Conservation (phyloP, 2,113 vertebrate species). For the Acanthochromis polyacanthus region DNA sequence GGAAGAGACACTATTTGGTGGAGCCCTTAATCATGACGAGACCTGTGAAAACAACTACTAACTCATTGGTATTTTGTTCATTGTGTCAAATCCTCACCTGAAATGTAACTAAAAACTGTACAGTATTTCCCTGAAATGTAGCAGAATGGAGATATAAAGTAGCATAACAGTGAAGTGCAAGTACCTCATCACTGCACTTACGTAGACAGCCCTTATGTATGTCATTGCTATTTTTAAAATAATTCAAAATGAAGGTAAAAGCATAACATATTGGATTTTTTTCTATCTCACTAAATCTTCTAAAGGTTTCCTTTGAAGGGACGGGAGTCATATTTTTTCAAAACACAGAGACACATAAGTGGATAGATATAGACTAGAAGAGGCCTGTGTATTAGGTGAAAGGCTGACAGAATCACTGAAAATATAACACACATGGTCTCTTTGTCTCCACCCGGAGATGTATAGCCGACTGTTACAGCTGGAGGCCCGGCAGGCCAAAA, state of each 20-base stretch:
- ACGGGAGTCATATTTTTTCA: neutral
- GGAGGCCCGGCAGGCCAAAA: constrained; percentile 47
- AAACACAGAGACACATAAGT: neutral
- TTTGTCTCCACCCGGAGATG: constrained; percentile 56
- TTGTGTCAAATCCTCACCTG: too few relatives aligned
- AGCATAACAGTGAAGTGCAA: too few relatives aligned
- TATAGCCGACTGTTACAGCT: constrained; percentile 53
- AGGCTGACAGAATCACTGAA: constrained; percentile 29
- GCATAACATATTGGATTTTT: too few relatives aligned
- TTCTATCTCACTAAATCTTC: too few relatives aligned
- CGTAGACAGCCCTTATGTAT: neutral
- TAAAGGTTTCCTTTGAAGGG: neutral
- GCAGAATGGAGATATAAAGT: too few relatives aligned
- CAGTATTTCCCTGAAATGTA: too few relatives aligned
- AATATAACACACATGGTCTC: constrained; percentile 55
- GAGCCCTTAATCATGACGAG: too few relatives aligned
- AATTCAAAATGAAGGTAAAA: neutral
- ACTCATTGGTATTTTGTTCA: too few relatives aligned
- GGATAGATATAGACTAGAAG: neutral
- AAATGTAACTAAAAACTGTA: too few relatives aligned
- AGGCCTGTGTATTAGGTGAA: neutral
- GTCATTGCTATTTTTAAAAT: neutral
- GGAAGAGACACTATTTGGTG: too few relatives aligned
- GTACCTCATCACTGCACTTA: neutral
- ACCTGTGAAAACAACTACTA: too few relatives aligned